Base-by-base conservation (phyloP, 2,888 invertebrate species). In the Cephonodes hylas region DNA sequence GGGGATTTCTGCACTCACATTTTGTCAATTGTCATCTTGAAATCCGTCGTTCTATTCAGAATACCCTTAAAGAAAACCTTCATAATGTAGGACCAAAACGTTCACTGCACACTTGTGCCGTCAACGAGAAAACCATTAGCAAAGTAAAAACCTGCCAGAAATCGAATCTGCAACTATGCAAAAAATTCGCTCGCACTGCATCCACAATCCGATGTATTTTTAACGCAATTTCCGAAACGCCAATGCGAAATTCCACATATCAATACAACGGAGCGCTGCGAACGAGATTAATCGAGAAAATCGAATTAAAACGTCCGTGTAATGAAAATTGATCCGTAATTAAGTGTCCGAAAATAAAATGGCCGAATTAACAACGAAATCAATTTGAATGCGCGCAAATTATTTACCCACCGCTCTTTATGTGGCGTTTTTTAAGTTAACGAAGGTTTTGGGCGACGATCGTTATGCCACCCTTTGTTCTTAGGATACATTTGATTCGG, bases 271-370 rank as follows among this genome's bases (percentile, higher is more conserved):
- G 18, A 18, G 27, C 18, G 53, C 27, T 1, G 2, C 10, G 31
- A 53, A 31, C 18, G 27, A 31, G 31, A 31, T 53, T 53, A 31
- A 53, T 31, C 53, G 8, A 10, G 27, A 27, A 15, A 53, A 10
- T 31, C 53, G n/a, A 53, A 53, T 53, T 27, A 53, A 53, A 31
- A 27, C 18, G 53, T 53, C 53, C 53, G 18, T 15, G 48, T 53
- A 53, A 53, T 53, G 53, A 53, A 53, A 53, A 53, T 53, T 53
- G 31, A 53, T 53, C 53, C 18, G 27, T 53, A 53, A 53, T 53
- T 53, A 53, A 53, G 27, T 46, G 46, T 46, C 13, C 53, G 53
- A 31, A 53, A 53, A 53, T 31, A 53, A 53, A 53, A 31, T 31
- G 23, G 46, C 22, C 10, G 53, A 31, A 53, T 53, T 53, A 20